Conservation (phyloP, 2,113 vertebrate species). For the Sterrhoptilus dennistouni region DNA sequence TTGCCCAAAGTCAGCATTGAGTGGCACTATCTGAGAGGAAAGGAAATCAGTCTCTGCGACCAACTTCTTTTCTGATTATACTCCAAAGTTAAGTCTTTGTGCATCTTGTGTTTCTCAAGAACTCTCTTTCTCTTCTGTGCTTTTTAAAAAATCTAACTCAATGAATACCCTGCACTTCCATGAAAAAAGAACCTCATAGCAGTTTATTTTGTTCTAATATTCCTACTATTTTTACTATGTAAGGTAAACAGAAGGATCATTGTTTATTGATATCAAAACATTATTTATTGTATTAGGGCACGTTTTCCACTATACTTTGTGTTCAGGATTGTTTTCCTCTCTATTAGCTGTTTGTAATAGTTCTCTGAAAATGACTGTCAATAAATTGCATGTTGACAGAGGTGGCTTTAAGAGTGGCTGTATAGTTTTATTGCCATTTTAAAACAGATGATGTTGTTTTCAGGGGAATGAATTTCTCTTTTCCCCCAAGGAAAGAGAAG, state of each 20-base stretch:
- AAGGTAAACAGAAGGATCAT: neutral
- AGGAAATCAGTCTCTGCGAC: neutral
- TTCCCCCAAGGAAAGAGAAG: neutral
- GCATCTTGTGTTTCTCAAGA: neutral
- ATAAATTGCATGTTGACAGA: conserved; percentile 6
- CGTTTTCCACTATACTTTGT: neutral
- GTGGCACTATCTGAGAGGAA: neutral
- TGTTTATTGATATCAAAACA: neutral
- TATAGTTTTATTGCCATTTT: conserved; percentile 1
- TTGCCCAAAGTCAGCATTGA: neutral
- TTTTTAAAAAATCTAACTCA: neutral
- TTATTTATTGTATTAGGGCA: neutral
- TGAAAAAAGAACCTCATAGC: neutral
- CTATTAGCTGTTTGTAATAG: neutral
- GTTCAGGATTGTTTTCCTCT: neutral
- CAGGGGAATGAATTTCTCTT: conserved; percentile 1
- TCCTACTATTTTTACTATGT: neutral
- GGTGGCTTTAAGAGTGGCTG: neutral
- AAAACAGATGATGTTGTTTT: neutral
- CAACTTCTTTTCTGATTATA: neutral
- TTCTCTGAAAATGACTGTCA: neutral
- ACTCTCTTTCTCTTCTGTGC: neutral
- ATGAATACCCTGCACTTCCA: neutral
- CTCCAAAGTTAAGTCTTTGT: neutral
- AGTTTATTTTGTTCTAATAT: neutral